Percentiles rank a stretch among this genome's conserved stretches.
Evolutionary conservation across 2,113 vertebrate genomes (phyloP).

Genomic region (Tupaia tana): DNA sequence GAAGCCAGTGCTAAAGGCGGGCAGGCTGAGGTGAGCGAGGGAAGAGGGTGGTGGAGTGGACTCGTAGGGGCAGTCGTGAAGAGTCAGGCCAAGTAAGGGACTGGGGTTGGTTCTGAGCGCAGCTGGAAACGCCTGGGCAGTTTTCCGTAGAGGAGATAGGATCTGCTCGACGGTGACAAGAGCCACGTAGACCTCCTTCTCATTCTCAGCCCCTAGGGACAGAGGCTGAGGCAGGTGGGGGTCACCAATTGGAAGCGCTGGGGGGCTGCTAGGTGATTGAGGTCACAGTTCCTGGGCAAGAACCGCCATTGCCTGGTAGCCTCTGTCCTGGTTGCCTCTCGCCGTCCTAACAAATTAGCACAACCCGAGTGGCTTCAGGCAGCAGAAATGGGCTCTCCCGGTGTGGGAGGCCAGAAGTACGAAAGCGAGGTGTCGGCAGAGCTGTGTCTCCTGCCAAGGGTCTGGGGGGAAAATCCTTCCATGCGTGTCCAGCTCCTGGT

Average conservation of each 20-base stretch:
- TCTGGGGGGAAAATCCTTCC: neutral
- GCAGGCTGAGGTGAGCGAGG: neutral
- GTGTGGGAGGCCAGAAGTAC: neutral
- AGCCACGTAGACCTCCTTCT: neutral
- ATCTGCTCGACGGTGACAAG: neutral
- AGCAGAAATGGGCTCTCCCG: rapidly evolving
- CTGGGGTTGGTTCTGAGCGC: neutral
- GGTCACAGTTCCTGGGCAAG: neutral
- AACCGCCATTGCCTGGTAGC: neutral
- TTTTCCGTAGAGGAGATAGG: neutral
- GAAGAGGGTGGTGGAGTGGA: neutral
- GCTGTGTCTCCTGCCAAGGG: rapidly evolving
- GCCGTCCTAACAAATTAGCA: neutral
- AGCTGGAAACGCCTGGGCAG: neutral
- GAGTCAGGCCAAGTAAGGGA: neutral
- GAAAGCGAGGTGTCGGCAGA: neutral
- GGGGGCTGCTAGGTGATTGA: neutral
- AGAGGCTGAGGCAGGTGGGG: neutral
- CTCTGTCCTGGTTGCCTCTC: neutral
- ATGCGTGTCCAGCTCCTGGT: rapidly evolving
- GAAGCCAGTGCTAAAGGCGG: neutral
- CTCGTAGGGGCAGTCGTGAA: no score
- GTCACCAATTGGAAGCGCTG: neutral
- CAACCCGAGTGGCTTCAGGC: neutral
- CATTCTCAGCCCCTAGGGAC: neutral